These are phyloP conservation scores for Tinea pellionella DNA, from an alignment of 2,888 invertebrate genomes.

Conservation along the genomic window DNA sequence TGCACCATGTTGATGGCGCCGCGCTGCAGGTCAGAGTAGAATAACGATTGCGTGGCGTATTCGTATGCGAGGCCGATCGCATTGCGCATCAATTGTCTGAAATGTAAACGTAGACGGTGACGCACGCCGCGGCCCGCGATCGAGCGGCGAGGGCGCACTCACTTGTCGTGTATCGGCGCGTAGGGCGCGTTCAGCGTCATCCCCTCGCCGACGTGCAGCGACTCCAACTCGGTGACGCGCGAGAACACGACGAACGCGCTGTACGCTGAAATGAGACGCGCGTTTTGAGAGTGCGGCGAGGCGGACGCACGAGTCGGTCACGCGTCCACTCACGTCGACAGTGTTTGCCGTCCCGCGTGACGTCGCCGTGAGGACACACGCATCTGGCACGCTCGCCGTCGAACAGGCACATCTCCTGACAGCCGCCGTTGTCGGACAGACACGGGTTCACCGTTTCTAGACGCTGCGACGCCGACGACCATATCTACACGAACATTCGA, in stretches of 20 bases:
- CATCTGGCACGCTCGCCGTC: slow-evolving; percentile 77
- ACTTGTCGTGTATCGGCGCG: slow-evolving; percentile 75
- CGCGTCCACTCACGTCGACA: slow-evolving; percentile 69
- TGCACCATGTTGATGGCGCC: slow-evolving; percentile 85
- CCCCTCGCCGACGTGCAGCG: slow-evolving; percentile 79
- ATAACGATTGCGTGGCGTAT: slow-evolving; percentile 75
- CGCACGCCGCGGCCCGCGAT: too few species aligned
- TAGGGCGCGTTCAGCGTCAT: slow-evolving; percentile 82
- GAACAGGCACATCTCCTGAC: slow-evolving; percentile 82
- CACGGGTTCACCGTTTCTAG: slow-evolving; percentile 74
- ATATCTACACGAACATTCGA: slow-evolving; percentile 22
- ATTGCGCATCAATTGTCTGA: slow-evolving; percentile 79
- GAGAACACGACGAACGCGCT: slow-evolving; percentile 88
- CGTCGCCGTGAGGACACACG: slow-evolving; percentile 82
- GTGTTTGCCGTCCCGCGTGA: slow-evolving; percentile 61
- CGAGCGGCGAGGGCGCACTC: too few species aligned
- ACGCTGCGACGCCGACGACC: slow-evolving; percentile 27
- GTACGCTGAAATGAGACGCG: slow-evolving; percentile 71
- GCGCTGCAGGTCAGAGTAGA: slow-evolving; percentile 90
- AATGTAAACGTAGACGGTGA: not conserved
- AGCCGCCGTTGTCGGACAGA: slow-evolving; percentile 59
- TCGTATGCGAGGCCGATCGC: slow-evolving; percentile 88
- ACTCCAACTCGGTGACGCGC: slow-evolving; percentile 83
- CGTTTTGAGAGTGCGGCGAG: too few species aligned
- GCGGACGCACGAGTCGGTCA: too few species aligned